Base-by-base conservation (phyloP, 2,888 invertebrate species). In the Spilarctia lutea region DNA sequence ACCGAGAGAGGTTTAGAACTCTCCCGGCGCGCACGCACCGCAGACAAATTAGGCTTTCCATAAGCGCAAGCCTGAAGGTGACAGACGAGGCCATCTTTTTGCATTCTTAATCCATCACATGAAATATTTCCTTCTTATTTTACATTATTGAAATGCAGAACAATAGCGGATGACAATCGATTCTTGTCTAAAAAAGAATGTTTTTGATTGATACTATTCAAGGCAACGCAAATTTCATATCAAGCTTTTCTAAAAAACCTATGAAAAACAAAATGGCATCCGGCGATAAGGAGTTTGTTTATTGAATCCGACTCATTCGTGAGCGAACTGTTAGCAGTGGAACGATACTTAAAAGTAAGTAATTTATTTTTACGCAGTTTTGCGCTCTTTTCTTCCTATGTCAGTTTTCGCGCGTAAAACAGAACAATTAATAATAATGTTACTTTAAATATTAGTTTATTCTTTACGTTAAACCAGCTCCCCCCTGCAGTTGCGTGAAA, bases 221-320 rank as follows among this genome's bases (percentile, higher is more conserved):
- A 65, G 18, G 18, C 65, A 48, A 65, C 35, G 30, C 48, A 48
- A 27, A 68, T 33, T 71, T 69, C 60, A 30, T 69, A 35, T 69
- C 60, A 71, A 45, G 30, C 42, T 45, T 71, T 68, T 24, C 24
- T 73, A 60, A 68, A 73, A 60, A 67, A 68, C 60, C 35, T 30
- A 27, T 35, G 56, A 66, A 35, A 27, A 27, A 39, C 6, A 45
- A 63, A 73, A 60, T 35, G 72, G 20, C 7, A 45, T 56, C 60
- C 24, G 24, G 33, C 66, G 74, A 74, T 74, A 71, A 71, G 68
- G 13, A 2, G 13, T 45, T 71, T 74, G 73, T 73, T 73, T 73
- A 73, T 52, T 33, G 42, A 73, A 65, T 10, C 33, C n/a, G 35
- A 18, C 11, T 30, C 68, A 73, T 69, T 73, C 52, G 39, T 30